These are phyloP conservation scores for Anastrepha obliqua DNA, from an alignment of 1,140 invertebrate species.

Conservation along the genomic window DNA sequence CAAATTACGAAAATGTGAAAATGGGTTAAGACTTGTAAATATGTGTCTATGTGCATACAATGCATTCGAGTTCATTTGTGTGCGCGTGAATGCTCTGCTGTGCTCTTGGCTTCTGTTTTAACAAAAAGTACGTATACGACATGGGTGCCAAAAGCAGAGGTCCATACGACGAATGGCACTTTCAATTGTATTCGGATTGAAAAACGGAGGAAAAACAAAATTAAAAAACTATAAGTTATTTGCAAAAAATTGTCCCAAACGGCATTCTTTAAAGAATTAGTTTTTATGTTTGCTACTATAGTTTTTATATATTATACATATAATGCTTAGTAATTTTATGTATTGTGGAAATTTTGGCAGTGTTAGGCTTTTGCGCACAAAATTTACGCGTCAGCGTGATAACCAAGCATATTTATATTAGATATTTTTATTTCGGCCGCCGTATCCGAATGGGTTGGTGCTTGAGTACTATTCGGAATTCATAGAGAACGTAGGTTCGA, in stretches of 20 bases:
- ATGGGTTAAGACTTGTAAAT: conserved; percentile 3
- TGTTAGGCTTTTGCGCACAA: conserved; percentile 5
- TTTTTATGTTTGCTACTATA: background rate
- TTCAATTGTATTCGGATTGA: background rate
- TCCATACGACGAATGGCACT: background rate
- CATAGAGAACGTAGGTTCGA: too few species aligned
- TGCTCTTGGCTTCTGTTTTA: background rate
- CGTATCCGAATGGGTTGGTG: too few species aligned
- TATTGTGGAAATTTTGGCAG: background rate
- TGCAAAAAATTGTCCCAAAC: background rate
- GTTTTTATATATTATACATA: background rate
- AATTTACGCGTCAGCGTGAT: too few species aligned
- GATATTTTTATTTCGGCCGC: too few species aligned
- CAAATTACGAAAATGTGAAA: background rate
- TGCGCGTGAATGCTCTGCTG: background rate
- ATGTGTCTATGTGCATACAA: background rate
- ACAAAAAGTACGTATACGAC: conserved; percentile 38
- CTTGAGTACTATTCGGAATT: too few species aligned
- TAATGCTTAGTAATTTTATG: background rate
- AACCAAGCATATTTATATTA: too few species aligned
- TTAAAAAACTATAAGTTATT: background rate
- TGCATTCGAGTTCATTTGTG: background rate
- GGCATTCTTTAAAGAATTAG: background rate
- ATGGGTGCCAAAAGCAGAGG: conserved; percentile 4
- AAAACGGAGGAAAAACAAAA: background rate